These are phyloP conservation scores for Pelodytes ibericus DNA, from an alignment of 2,797 vertebrate species.

Conservation along the genomic window DNA sequence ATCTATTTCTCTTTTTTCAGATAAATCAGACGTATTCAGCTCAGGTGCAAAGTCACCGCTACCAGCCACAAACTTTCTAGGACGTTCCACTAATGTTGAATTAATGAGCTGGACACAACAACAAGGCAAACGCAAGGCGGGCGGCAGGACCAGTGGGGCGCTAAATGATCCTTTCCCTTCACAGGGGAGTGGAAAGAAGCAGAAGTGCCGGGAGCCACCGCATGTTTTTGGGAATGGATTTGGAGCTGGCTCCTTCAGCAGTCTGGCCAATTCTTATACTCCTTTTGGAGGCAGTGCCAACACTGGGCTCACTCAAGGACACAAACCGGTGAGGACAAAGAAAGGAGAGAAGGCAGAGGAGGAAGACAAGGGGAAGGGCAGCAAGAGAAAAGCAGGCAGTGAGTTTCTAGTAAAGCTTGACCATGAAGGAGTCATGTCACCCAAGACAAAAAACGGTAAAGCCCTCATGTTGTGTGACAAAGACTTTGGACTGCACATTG, in stretches of 20 bases:
- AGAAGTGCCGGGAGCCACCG: slow-evolving; percentile 77
- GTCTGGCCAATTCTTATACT: slow-evolving; percentile 89
- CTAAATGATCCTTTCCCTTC: slow-evolving; percentile 85
- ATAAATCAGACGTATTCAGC: slow-evolving; percentile 77
- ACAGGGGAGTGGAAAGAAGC: slow-evolving; percentile 80
- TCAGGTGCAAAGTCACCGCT: slow-evolving; percentile 78
- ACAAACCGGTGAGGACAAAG: slow-evolving; percentile 75
- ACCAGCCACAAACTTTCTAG: slow-evolving; percentile 74
- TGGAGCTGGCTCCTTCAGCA: slow-evolving; percentile 91
- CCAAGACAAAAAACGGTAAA: slow-evolving; percentile 93
- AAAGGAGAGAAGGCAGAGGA: slow-evolving; percentile 69
- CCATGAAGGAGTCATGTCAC: slow-evolving; percentile 96
- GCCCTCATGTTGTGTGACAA: slow-evolving; percentile 85
- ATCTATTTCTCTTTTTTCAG: slow-evolving; percentile 63
- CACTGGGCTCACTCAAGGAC: slow-evolving; percentile 69
- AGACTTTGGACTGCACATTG: slow-evolving; percentile 72
- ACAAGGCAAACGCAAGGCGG: slow-evolving; percentile 78
- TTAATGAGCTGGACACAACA: slow-evolving; percentile 59
- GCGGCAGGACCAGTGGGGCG: slow-evolving; percentile 67
- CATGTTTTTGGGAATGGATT: slow-evolving; percentile 91
- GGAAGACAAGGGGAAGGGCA: slow-evolving; percentile 63
- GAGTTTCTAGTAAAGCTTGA: slow-evolving; percentile 94
- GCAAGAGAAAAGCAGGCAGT: slow-evolving; percentile 71
- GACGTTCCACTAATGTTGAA: slow-evolving; percentile 74
- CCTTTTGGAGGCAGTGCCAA: slow-evolving; percentile 74